Evolutionary conservation across 2,797 vertebrate species (phyloP).

Genomic region (Microctenopoma stevenorrisi): DNA sequence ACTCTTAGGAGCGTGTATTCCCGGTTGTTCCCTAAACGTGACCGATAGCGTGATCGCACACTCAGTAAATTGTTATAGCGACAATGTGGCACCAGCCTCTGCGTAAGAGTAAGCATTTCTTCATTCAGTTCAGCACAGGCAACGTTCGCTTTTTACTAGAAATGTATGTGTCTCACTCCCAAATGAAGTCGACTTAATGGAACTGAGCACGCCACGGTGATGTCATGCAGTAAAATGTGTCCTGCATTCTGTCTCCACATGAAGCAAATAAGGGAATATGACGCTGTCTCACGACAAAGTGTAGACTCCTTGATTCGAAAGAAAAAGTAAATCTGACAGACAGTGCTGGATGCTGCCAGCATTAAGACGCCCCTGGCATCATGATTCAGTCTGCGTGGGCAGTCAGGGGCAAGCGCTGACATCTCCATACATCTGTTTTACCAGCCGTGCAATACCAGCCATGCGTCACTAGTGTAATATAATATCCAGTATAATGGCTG

Average conservation of each 20-base stretch:
- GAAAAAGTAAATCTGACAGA: slow-evolving; percentile 13
- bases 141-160: neutral
- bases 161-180: neutral
- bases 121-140: neutral
- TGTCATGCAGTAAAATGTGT: neutral
- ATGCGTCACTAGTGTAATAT: slow-evolving; percentile 53
- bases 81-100: neutral
- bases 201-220: neutral
- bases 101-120: neutral
- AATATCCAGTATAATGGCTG: slow-evolving; percentile 42
- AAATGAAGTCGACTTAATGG: neutral
- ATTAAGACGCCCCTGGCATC: slow-evolving; percentile 58
- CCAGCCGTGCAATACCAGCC: slow-evolving; percentile 48
- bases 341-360: slow-evolving; percentile 49
- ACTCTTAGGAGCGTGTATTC: neutral
- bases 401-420: slow-evolving; percentile 61
- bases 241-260: neutral
- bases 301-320: neutral
- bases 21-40: neutral
- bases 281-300: neutral
- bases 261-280: neutral
- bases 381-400: slow-evolving; percentile 72
- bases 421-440: slow-evolving; percentile 69
- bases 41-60: neutral
- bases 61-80: slow-evolving; percentile 2